These are phyloP conservation scores for Napeogenes inachia DNA, from an alignment of 2,888 invertebrate species.

Conservation along the genomic window DNA sequence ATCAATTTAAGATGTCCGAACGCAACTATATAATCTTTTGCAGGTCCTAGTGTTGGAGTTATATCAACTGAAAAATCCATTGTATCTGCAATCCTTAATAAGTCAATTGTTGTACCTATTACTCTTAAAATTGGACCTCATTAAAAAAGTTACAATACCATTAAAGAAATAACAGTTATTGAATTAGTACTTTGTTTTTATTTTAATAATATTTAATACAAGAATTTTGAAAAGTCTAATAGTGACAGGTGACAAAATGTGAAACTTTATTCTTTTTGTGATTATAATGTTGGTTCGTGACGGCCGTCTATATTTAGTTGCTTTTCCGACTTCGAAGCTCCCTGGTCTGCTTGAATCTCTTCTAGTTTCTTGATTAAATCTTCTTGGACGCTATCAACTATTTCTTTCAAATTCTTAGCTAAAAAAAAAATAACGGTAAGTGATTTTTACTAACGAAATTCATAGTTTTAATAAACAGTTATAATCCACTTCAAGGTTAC, in stretches of 20 bases:
- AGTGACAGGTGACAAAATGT: not conserved
- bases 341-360: conserved; percentile 55
- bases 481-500: not conserved
- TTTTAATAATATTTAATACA: conserved; percentile 1
- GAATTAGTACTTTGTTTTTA: conserved; percentile 3
- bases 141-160: not conserved
- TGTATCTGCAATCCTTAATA: not conserved
- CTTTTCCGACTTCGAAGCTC: conserved; percentile 28
- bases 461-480: not conserved
- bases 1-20: conserved; percentile 27
- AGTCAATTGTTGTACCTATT: not conserved
- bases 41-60: not conserved
- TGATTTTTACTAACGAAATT: not conserved
- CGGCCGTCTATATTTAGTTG: conserved; percentile 15
- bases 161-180: conserved; percentile 2
- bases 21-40: conserved; percentile 27
- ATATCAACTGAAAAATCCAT: conserved; percentile 13
- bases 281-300: not conserved
- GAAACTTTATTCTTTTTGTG: conserved; percentile 7
- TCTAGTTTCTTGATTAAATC: conserved; percentile 65
- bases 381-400: conserved; percentile 68
- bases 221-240: conserved; percentile 3
- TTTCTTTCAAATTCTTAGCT: conserved; percentile 71
- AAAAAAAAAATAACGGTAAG: conserved; percentile 27
- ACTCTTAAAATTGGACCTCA: not conserved